A percentile compares a stretch with the other conserved stretches of the same genome.
phyloP scores from a whole-genome alignment of 2,888 invertebrate genomes.

The Ornithoptera priamus region DNA sequence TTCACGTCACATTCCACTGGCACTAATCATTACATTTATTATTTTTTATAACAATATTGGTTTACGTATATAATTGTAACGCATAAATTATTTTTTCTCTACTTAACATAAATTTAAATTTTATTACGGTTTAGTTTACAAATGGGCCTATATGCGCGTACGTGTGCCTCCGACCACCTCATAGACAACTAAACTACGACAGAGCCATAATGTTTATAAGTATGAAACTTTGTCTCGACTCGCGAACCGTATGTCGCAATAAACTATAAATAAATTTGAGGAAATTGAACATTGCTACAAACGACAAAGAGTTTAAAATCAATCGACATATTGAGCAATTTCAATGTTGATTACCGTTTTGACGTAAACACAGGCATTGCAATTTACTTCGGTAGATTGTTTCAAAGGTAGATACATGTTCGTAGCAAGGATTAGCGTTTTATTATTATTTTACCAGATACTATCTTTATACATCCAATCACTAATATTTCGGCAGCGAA shows the following conservation, averaged over 20 bases:
- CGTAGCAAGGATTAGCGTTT: neutral
- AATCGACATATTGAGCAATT: constrained; percentile 33
- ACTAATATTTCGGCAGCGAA: neutral
- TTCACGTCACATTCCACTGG: constrained; percentile 1
- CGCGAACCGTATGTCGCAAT: constrained; percentile 67
- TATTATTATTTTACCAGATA: neutral
- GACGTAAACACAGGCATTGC: constrained; percentile 46
- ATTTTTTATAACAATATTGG: neutral
- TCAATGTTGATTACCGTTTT: constrained; percentile 48
- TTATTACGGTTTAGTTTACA: constrained; percentile 10
- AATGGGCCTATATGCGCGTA: constrained; percentile 44
- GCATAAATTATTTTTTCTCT: neutral
- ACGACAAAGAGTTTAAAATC: constrained; percentile 41
- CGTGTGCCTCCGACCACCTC: constrained; percentile 69
- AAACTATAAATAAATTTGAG: constrained; percentile 24
- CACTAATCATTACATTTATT: constrained; percentile 7
- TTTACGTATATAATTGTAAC: neutral
- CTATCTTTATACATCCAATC: no score
- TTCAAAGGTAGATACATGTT: constrained; percentile 26
- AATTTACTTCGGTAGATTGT: constrained; percentile 39
- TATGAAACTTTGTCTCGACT: constrained; percentile 66
- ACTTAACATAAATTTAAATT: neutral
- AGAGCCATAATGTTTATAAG: constrained; percentile 73
- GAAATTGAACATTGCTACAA: constrained; percentile 37
- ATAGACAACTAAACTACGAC: constrained; percentile 68